Evolutionary conservation across 2,888 invertebrate genomes (phyloP).

Genomic region (Artemia sinica): DNA sequence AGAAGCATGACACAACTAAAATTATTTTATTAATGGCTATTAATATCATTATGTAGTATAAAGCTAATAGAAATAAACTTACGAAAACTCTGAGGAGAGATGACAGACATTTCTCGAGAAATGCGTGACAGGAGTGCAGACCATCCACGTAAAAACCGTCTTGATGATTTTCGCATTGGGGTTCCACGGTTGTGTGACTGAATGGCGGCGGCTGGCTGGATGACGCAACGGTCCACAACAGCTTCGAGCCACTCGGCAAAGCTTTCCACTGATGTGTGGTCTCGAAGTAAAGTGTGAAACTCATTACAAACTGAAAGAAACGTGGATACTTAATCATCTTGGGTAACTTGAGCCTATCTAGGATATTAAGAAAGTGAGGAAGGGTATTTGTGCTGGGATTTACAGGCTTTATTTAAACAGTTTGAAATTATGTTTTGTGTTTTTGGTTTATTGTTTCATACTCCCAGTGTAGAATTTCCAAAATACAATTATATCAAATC

Average conservation of each 20-base stretch:
- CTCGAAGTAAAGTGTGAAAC: slow-evolving; percentile 34
- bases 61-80: slow-evolving; percentile 23
- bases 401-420: no score
- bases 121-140: slow-evolving; percentile 34
- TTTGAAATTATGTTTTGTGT: no score
- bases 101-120: slow-evolving; percentile 35
- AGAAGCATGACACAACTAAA: no score
- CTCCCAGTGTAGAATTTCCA: no score
- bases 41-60: no score
- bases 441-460: no score
- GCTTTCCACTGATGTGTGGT: slow-evolving; percentile 33
- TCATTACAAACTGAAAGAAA: slow-evolving; percentile 32
- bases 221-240: slow-evolving; percentile 34
- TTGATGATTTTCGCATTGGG: slow-evolving; percentile 30
- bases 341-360: no score
- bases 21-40: no score
- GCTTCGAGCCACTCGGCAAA: slow-evolving; percentile 35
- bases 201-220: slow-evolving; percentile 26
- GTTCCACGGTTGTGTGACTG: slow-evolving; percentile 23
- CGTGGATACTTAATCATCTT: background rate
- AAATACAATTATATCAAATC: no score
- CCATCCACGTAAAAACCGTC: slow-evolving; percentile 35
- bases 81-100: slow-evolving; percentile 36
- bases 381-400: no score
- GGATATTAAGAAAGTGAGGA: no score